phyloP scores from a whole-genome alignment of 23 tunicate species.

The Phallusia fumigata region DNA sequence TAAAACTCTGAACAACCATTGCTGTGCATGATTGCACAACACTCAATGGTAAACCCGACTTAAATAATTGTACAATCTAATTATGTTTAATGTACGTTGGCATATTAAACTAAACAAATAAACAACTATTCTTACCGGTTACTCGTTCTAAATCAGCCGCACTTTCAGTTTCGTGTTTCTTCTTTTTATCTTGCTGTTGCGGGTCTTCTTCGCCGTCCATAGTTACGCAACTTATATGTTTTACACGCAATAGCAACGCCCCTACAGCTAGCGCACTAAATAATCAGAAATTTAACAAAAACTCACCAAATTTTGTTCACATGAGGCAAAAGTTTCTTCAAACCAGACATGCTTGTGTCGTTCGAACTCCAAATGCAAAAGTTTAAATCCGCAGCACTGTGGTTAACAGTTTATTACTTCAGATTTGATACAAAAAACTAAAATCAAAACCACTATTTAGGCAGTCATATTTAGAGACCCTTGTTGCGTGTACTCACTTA shows the following conservation, averaged over 20 bases:
- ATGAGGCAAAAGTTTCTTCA: conserved; percentile 6
- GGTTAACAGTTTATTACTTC: too few relatives aligned
- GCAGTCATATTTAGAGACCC: too few relatives aligned
- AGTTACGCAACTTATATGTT: background rate
- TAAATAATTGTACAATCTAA: too few relatives aligned
- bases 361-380: background rate
- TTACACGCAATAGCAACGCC: background rate
- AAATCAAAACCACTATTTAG: too few relatives aligned
- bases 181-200: conserved; percentile 50
- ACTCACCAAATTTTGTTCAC: conserved; percentile 34
- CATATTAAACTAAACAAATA: background rate
- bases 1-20: too few relatives aligned
- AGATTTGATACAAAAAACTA: too few relatives aligned
- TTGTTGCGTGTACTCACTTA: too few relatives aligned
- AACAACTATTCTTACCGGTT: conserved; percentile 52
- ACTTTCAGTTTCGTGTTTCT: conserved; percentile 89
- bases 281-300: background rate
- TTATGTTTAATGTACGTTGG: too few relatives aligned
- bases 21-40: too few relatives aligned
- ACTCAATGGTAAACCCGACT: too few relatives aligned
- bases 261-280: background rate
- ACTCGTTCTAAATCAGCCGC: conserved; percentile 94
- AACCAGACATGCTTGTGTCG: background rate
- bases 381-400: background rate
- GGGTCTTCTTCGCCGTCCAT: conserved; percentile 43